phyloP scores from a whole-genome alignment of 2,888 invertebrate genomes.

The Chrysina gloriosa region DNA sequence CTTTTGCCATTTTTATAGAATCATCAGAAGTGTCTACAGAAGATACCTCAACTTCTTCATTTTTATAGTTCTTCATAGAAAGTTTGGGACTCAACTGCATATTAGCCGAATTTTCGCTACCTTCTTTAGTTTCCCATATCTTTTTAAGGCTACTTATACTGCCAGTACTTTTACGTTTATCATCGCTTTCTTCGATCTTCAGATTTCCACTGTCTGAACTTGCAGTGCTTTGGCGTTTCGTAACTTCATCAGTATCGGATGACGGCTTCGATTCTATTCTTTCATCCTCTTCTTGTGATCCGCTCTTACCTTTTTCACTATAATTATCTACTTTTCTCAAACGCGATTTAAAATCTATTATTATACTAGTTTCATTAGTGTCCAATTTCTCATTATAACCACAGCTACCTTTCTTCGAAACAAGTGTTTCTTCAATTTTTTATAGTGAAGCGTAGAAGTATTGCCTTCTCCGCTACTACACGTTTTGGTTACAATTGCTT shows the following conservation, averaged over 20 bases:
- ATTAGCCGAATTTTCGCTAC: conserved; percentile 63
- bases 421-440: conserved; percentile 73
- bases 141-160: conserved; percentile 93
- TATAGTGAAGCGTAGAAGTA: conserved; percentile 78
- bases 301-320: conserved; percentile 58
- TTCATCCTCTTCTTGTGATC: conserved; percentile 56
- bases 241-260: conserved; percentile 55
- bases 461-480: conserved; percentile 45
- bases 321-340: conserved; percentile 82
- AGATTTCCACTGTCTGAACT: conserved; percentile 64
- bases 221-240: conserved; percentile 65
- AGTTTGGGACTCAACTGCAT: conserved; percentile 77
- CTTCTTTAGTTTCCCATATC: conserved; percentile 89
- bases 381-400: conserved; percentile 68
- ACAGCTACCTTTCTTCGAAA: conserved; percentile 43
- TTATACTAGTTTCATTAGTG: conserved; percentile 69
- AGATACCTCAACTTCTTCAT: conserved; percentile 63
- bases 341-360: conserved; percentile 87
- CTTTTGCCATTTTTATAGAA: conserved; percentile 59
- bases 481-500: conserved; percentile 45
- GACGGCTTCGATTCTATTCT: conserved; percentile 50
- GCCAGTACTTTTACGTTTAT: conserved; percentile 90
- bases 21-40: conserved; percentile 63
- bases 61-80: conserved; percentile 65
- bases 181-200: conserved; percentile 75